Percentiles rank a stretch among this genome's conserved stretches.
phyloP scores from a whole-genome alignment of 2,113 vertebrate species.

The Micromys minutus region DNA sequence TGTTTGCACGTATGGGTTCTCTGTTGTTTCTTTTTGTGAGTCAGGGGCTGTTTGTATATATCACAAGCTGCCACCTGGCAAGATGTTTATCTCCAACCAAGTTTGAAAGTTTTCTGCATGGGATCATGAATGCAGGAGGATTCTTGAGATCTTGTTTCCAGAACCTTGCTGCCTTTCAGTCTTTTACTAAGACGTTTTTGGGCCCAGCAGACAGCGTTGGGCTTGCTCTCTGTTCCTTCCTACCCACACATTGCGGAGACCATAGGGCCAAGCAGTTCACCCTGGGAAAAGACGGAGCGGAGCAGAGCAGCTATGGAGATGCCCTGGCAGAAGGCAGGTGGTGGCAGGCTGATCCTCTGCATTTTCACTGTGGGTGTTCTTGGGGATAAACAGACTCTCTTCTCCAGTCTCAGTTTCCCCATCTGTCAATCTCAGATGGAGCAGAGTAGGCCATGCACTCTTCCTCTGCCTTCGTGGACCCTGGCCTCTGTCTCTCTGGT shows the following conservation, averaged over 20 bases:
- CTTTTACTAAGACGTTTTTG: not conserved
- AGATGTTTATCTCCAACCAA: conserved; percentile 65
- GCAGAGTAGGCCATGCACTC: not conserved
- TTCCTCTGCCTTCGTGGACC: not conserved
- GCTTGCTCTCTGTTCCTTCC: not conserved
- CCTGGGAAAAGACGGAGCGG: not conserved
- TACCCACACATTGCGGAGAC: not conserved
- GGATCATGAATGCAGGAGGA: conserved; percentile 44
- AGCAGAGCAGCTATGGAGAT: not conserved
- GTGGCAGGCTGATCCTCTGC: not conserved
- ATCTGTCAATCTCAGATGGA: not conserved
- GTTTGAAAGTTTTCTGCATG: conserved; percentile 68
- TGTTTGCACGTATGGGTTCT: conserved; percentile 64
- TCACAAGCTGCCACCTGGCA: conserved; percentile 74
- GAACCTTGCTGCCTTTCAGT: not conserved
- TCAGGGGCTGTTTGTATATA: conserved; percentile 49
- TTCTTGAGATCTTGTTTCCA: not conserved
- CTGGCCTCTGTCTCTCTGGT: not conserved
- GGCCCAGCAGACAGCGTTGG: not conserved
- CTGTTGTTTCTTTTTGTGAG: conserved; percentile 69
- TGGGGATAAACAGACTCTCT: not conserved
- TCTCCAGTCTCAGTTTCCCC: conserved; percentile 19
- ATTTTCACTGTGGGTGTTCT: not conserved
- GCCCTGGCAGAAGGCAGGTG: not conserved
- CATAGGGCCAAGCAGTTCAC: not conserved